Conservation (phyloP, 64 coral and sea anemone species). For the Pachyseris speciosa region DNA sequence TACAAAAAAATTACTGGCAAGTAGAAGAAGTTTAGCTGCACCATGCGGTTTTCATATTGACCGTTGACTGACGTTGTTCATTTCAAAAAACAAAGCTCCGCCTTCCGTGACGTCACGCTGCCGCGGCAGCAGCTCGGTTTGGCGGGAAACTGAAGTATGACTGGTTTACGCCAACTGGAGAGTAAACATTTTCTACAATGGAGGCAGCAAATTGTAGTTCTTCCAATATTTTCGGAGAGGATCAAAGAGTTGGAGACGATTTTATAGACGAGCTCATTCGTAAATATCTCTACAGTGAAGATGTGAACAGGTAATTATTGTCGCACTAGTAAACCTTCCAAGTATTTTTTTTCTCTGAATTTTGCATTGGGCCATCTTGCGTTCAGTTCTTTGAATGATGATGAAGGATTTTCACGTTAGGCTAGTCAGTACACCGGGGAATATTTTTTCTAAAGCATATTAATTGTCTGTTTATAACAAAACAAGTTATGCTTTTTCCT, state of each 20-base stretch:
- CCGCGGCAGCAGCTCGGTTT: neutral
- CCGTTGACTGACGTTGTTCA: conserved; percentile 51
- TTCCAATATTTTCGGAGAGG: neutral
- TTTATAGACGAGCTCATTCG: conserved; percentile 20
- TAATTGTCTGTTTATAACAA: too few species aligned
- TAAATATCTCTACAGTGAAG: conserved; percentile 23
- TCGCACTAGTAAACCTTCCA: neutral
- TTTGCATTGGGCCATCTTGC: neutral
- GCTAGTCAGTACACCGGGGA: too few species aligned
- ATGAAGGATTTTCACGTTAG: too few species aligned
- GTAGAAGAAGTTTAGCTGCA: neutral
- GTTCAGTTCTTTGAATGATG: too few species aligned
- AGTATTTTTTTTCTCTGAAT: neutral
- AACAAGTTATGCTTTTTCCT: neutral
- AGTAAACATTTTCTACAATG: neutral
- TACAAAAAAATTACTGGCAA: neutral
- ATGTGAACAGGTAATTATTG: conserved; percentile 23
- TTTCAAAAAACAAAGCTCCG: conserved; percentile 21
- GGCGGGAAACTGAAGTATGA: conserved; percentile 21
- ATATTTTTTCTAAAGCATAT: too few species aligned
- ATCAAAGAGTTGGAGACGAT: conserved; percentile 45
- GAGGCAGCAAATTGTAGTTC: neutral
- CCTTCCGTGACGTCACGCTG: conserved; percentile 47
- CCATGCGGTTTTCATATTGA: conserved; percentile 18
- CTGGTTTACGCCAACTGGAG: neutral